Percentiles rank a stretch among this genome's conserved stretches.
These are phyloP conservation scores for Magallana ariakensis DNA, from an alignment of 1,140 invertebrate genomes.

Conservation along the genomic window DNA sequence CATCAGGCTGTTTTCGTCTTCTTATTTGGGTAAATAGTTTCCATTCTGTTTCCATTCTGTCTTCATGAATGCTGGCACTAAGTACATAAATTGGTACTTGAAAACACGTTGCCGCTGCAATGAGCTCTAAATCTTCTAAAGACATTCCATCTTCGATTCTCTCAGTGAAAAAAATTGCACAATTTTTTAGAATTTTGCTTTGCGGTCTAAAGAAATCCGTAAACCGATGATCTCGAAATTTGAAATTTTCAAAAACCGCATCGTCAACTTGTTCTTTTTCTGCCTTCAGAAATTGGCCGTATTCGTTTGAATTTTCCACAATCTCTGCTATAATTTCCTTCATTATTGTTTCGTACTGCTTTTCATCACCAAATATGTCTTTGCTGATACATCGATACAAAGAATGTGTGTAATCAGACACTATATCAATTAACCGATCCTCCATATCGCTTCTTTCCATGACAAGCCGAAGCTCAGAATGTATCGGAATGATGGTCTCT, in stretches of 20 bases:
- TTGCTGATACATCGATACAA: conserved; percentile 53
- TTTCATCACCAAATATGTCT: conserved; percentile 47
- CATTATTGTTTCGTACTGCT: conserved; percentile 9
- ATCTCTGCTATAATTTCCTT: conserved; percentile 21
- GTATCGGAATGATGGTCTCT: not conserved
- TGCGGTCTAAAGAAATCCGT: not conserved
- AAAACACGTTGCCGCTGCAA: conserved; percentile 40
- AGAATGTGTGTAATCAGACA: conserved; percentile 35
- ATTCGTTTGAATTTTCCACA: conserved; percentile 15
- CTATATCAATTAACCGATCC: conserved; percentile 13
- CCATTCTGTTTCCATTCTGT: conserved; percentile 21
- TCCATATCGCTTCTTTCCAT: conserved; percentile 33
- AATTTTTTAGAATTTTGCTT: not conserved
- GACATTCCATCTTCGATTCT: conserved; percentile 19
- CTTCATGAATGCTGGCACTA: not conserved
- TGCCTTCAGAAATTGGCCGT: conserved; percentile 22
- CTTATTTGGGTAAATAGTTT: conserved; percentile 19
- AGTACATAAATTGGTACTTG: conserved; percentile 44
- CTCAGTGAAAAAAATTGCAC: not conserved
- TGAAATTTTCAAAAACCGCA: conserved; percentile 36
- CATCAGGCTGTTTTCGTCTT: not conserved
- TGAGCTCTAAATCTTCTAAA: conserved; percentile 21
- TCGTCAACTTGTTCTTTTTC: not conserved
- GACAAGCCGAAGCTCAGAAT: conserved; percentile 12
- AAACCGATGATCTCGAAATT: not conserved